Conservation (phyloP, 2,113 vertebrate species). For the Aspiorhynchus laticeps region DNA sequence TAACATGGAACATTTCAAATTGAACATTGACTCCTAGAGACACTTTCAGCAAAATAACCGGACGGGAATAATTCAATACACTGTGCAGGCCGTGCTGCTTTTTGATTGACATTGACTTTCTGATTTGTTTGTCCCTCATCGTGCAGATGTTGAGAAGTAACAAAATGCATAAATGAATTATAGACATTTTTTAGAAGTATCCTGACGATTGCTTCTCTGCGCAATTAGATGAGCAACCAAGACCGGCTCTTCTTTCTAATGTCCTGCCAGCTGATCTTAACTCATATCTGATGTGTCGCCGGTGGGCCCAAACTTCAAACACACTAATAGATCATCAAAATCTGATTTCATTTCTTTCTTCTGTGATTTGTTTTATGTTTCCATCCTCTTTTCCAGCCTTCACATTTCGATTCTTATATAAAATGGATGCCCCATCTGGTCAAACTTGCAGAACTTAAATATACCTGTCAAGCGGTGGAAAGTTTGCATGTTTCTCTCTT, state of each 20-base stretch:
- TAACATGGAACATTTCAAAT: conserved; percentile 41
- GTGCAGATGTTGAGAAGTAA: conserved; percentile 62
- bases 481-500: conserved; percentile 68
- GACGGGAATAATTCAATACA: conserved; percentile 56
- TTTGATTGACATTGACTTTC: conserved; percentile 61
- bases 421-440: conserved; percentile 79
- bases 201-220: conserved; percentile 57
- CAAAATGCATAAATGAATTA: conserved; percentile 70
- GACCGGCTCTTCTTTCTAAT: conserved; percentile 71
- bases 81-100: conserved; percentile 45
- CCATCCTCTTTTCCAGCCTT: conserved; percentile 68
- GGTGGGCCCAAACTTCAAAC: conserved; percentile 62
- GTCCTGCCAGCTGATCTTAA: conserved; percentile 69
- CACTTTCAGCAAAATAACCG: conserved; percentile 1
- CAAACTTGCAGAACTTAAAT: conserved; percentile 78
- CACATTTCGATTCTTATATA: conserved; percentile 75
- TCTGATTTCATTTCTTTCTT: conserved; percentile 15
- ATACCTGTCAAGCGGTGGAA: conserved; percentile 80
- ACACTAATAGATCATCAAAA: conserved; percentile 65
- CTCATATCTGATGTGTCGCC: conserved; percentile 56
- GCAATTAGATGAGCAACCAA: conserved; percentile 75
- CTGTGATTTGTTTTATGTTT: conserved; percentile 47
- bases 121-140: conserved; percentile 68
- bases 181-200: conserved; percentile 65
- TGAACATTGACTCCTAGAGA: conserved; percentile 53